phyloP scores from a whole-genome alignment of 2,888 invertebrate genomes.

The Alitta virens region DNA sequence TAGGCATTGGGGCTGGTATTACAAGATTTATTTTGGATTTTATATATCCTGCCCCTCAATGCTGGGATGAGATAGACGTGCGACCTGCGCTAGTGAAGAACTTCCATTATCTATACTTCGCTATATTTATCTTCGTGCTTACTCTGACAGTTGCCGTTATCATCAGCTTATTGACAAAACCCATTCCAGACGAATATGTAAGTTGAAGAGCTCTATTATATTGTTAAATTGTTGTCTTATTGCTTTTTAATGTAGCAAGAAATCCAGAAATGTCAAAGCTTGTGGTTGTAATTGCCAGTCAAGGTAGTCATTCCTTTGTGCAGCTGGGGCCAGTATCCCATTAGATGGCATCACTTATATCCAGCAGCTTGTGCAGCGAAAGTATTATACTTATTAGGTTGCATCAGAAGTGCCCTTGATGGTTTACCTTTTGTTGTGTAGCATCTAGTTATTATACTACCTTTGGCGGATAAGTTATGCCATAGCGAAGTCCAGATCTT shows the following conservation, averaged over 20 bases:
- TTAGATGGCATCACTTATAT: too few relatives aligned
- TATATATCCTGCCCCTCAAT: slow-evolving; percentile 56
- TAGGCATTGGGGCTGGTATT: slow-evolving; percentile 58
- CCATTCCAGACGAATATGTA: slow-evolving; percentile 40
- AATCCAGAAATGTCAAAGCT: background rate
- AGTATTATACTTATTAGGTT: too few relatives aligned
- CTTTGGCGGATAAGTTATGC: too few relatives aligned
- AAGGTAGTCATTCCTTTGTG: too few relatives aligned
- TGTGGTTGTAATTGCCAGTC: too few relatives aligned
- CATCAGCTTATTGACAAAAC: slow-evolving; percentile 58
- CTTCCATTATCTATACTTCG: slow-evolving; percentile 60
- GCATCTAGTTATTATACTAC: too few relatives aligned
- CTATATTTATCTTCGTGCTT: slow-evolving; percentile 58
- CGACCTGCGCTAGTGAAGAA: slow-evolving; percentile 42
- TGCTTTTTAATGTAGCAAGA: background rate
- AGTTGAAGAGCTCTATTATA: slow-evolving; percentile 1
- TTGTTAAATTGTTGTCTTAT: background rate
- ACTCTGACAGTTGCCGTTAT: slow-evolving; percentile 51
- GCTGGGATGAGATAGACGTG: slow-evolving; percentile 44
- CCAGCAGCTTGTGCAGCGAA: too few relatives aligned
- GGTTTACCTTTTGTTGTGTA: too few relatives aligned
- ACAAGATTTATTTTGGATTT: slow-evolving; percentile 60
- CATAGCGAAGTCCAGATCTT: too few relatives aligned
- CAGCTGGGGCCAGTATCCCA: too few relatives aligned
- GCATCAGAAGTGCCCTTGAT: too few relatives aligned